Evolutionary conservation across 2,797 vertebrate species (phyloP).

Genomic region (Pelobates cultripes): DNA sequence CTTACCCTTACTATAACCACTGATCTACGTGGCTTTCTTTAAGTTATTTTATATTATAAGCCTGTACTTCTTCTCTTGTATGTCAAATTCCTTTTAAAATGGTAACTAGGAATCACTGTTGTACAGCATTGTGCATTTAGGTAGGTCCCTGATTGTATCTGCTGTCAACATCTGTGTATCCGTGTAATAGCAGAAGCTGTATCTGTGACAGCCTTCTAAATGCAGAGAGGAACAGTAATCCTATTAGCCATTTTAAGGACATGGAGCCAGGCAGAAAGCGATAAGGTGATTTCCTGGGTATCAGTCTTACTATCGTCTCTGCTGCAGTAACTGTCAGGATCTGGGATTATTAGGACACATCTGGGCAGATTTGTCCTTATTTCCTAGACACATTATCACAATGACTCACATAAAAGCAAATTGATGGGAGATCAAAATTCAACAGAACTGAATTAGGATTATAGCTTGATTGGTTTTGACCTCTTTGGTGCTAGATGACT

Average conservation of each 20-base stretch:
- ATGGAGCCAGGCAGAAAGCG: conserved; percentile 26
- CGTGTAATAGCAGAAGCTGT: conserved; percentile 19
- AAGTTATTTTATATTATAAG: too few relatives aligned
- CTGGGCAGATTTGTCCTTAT: conserved; percentile 46
- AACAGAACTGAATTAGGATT: conserved; percentile 11
- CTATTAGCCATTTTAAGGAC: conserved; percentile 37
- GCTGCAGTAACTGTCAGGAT: conserved; percentile 15
- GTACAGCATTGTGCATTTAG: conserved; percentile 3
- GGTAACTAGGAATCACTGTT: neutral
- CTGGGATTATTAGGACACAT: conserved; percentile 35
- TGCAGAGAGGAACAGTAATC: conserved; percentile 36
- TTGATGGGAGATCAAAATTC: conserved; percentile 21
- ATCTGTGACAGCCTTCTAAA: conserved; percentile 35
- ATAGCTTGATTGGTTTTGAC: conserved; percentile 13
- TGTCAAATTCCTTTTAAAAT: neutral
- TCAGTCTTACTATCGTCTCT: conserved; percentile 22
- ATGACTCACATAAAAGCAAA: conserved; percentile 22
- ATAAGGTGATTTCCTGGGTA: conserved; percentile 42
- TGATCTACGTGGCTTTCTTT: too few relatives aligned
- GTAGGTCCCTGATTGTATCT: conserved; percentile 20
- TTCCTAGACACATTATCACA: conserved; percentile 40
- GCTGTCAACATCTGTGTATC: conserved; percentile 36
- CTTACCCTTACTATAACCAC: too few relatives aligned
- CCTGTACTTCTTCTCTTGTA: too few relatives aligned
- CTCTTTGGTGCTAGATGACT: neutral